Base-by-base conservation (phyloP, 2,797 vertebrate species). In the Myripristis jacobus region DNA sequence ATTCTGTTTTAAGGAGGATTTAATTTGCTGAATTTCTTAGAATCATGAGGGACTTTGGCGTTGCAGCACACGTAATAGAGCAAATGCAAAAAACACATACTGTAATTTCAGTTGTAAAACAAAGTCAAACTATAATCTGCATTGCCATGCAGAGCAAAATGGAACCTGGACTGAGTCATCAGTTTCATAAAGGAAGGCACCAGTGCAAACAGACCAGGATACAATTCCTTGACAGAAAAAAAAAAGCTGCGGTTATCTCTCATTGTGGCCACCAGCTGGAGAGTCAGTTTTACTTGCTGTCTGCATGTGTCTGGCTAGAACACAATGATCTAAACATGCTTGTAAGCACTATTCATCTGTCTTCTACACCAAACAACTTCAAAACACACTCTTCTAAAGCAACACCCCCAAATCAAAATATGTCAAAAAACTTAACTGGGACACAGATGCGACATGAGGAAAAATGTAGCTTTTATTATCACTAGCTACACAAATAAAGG, bases 401-500 rank as follows among this genome's bases (percentile, higher is more conserved):
- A 72, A 66, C 36, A 58, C 60, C 66, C 16, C n/a, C 62, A 70
- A 69, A 36, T 59, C 50, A 24, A 73, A 76, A 72, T 71, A 47
- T 56, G 43, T 65, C 71, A 34, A 29, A 71, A 43, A 67, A 73
- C 34, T 79, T 76, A 86, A 87, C 67, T 77, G 56, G 80, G 82
- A 73, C 63, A 2, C 55, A 63, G 56, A 83, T 57, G 66, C 67
- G 59, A 57, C 43, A 55, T 50, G 52, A 75, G 58, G 73, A 25
- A 73, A 80, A 87, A 69, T 64, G 36, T 27, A 61, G 80, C 41
- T 18, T 76, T 80, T 72, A 77, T 82, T 69, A 80, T 52, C 74
- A 64, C 76, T 76, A 64, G 21, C 44, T 80, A 75, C 71, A 84
- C 70, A 85, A 87, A 82, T 70, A 38, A 83, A 85, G 27, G 61